A percentile compares a stretch with the other conserved stretches of the same genome.
These are phyloP conservation scores for Empidonax traillii DNA, from an alignment of 2,113 vertebrate species.

Conservation along the genomic window DNA sequence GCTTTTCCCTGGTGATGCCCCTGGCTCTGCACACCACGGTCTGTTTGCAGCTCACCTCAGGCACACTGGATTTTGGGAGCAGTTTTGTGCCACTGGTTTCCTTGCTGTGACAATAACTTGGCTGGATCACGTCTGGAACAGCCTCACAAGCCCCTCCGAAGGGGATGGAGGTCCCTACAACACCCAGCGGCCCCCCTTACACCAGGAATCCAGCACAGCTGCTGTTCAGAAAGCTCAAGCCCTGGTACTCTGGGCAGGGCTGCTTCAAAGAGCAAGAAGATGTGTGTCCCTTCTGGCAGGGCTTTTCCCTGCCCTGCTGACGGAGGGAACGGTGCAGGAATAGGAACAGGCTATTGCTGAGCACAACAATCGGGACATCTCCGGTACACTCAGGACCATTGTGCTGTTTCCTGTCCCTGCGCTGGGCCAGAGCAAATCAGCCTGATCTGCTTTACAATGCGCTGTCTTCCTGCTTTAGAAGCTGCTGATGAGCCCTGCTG, in stretches of 20 bases:
- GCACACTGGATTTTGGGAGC: neutral
- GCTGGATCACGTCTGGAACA: neutral
- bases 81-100: neutral
- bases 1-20: neutral
- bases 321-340: neutral
- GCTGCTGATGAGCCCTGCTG: constrained; percentile 35
- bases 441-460: constrained; percentile 54
- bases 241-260: neutral
- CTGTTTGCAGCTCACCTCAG: neutral
- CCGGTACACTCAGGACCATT: constrained; percentile 64
- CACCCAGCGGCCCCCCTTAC: fast-evolving
- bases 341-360: constrained; percentile 69
- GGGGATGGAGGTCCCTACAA: neutral
- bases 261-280: neutral
- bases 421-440: constrained; percentile 39
- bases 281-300: constrained; percentile 3
- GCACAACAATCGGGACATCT: constrained; percentile 69
- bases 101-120: neutral
- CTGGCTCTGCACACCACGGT: neutral
- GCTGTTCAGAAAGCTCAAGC: neutral
- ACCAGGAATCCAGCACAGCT: fast-evolving
- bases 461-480: constrained; percentile 59
- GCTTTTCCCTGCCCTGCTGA: neutral
- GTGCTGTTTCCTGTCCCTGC: constrained; percentile 73
- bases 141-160: neutral